These are phyloP conservation scores for Drosophila nigrodunni DNA, from an alignment of 1,140 invertebrate genomes.

Conservation along the genomic window DNA sequence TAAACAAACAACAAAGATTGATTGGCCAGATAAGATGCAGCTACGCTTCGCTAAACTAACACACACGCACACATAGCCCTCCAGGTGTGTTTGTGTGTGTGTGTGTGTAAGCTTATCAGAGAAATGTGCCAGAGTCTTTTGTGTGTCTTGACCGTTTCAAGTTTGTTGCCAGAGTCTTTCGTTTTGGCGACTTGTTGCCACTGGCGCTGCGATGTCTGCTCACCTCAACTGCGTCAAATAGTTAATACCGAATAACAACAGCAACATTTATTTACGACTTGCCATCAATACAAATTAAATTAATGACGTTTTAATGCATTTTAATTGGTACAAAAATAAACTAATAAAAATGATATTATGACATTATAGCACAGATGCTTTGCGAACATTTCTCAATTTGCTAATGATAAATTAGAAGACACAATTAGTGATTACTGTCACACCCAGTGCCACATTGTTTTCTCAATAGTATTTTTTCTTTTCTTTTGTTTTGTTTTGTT, in stretches of 20 bases:
- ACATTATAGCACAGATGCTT: slow-evolving; percentile 1
- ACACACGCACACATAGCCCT: slow-evolving; percentile 11
- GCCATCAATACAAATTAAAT: slow-evolving; percentile 13
- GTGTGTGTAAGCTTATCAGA: slow-evolving; percentile 58
- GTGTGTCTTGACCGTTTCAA: slow-evolving; percentile 51
- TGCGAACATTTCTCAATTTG: slow-evolving; percentile 21
- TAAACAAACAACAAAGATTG: slow-evolving; percentile 82
- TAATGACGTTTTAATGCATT: slow-evolving; percentile 1
- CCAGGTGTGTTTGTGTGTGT: not conserved
- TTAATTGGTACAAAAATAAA: slow-evolving; percentile 1
- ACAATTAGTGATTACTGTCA: slow-evolving; percentile 70
- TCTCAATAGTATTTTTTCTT: slow-evolving; percentile 51
- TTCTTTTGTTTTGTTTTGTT: slow-evolving; percentile 33
- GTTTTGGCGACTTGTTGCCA: slow-evolving; percentile 63
- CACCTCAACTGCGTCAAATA: slow-evolving; percentile 22
- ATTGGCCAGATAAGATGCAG: slow-evolving; percentile 80
- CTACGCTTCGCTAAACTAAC: slow-evolving; percentile 58
- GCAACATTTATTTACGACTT: slow-evolving; percentile 24
- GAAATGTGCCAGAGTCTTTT: slow-evolving; percentile 67
- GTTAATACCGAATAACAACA: slow-evolving; percentile 22
- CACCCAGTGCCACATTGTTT: slow-evolving; percentile 55
- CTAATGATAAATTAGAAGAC: slow-evolving; percentile 65
- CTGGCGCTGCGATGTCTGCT: slow-evolving; percentile 75
- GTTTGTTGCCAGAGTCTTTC: slow-evolving; percentile 77
- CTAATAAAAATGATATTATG: not conserved